phyloP scores from a whole-genome alignment of 1,140 invertebrate species.

The Chlorops oryzae region DNA sequence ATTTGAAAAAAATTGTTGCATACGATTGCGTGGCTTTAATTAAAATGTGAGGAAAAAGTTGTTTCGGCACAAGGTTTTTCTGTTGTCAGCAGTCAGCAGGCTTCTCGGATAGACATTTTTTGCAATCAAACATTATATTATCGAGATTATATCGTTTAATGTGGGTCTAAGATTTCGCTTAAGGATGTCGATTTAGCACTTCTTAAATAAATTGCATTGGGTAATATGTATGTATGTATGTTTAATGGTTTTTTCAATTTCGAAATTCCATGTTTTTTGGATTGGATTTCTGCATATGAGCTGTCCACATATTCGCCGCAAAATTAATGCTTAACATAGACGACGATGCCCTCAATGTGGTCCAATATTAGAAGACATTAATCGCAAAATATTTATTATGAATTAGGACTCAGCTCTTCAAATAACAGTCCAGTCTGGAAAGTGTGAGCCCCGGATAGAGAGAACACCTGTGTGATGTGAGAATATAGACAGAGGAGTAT shows the following conservation, averaged over 20 bases:
- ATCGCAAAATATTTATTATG: too few species aligned
- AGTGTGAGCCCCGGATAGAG: too few species aligned
- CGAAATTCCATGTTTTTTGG: background rate
- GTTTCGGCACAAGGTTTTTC: slow-evolving; percentile 43
- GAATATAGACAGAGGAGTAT: too few species aligned
- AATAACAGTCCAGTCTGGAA: too few species aligned
- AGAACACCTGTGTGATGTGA: too few species aligned
- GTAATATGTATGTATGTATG: too few species aligned
- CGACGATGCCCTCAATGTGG: too few species aligned
- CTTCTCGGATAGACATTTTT: background rate
- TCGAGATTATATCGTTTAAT: background rate
- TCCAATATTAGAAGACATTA: too few species aligned
- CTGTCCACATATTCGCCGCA: too few species aligned
- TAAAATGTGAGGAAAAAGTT: slow-evolving; percentile 20
- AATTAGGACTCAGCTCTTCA: too few species aligned
- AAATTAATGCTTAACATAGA: too few species aligned
- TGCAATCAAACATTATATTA: background rate
- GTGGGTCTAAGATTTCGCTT: background rate
- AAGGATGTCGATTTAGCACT: background rate
- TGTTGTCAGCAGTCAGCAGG: background rate
- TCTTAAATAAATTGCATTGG: background rate
- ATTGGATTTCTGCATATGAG: too few species aligned
- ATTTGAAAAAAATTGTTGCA: slow-evolving; percentile 8
- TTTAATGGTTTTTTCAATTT: background rate
- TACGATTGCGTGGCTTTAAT: slow-evolving; percentile 9